Percentiles rank a stretch among this genome's conserved stretches.
Conservation (phyloP, 2,888 invertebrate species). For the Nebria brevicollis region DNA sequence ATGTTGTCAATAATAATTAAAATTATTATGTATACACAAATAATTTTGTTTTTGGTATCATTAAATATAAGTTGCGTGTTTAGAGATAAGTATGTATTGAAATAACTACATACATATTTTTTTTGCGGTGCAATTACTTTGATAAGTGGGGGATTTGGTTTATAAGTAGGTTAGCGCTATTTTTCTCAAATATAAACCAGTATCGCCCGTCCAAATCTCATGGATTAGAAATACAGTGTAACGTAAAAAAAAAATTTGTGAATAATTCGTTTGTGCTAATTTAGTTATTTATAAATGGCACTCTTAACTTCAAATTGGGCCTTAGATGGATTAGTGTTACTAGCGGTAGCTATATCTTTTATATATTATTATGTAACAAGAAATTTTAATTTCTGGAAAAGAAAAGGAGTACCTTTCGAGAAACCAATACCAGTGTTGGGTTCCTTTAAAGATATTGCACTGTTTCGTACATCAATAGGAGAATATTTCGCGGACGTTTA, state of each 20-base stretch:
- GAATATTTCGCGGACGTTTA: constrained; percentile 58
- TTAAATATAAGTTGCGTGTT: not conserved
- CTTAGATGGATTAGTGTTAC: constrained; percentile 43
- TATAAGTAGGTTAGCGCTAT: not conserved
- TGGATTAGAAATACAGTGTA: not conserved
- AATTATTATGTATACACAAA: not conserved
- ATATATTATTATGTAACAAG: constrained; percentile 57
- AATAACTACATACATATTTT: not conserved
- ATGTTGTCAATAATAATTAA: not conserved
- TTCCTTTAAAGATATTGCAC: constrained; percentile 59
- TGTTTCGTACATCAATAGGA: constrained; percentile 56
- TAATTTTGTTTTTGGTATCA: not conserved
- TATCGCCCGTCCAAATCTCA: not conserved
- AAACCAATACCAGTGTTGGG: constrained; percentile 61
- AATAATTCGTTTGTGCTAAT: constrained; percentile 2
- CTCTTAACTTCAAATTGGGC: constrained; percentile 46
- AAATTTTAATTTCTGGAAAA: constrained; percentile 62
- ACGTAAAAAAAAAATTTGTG: constrained; percentile 6
- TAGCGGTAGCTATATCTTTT: constrained; percentile 48
- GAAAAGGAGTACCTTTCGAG: constrained; percentile 58
- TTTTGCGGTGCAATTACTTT: not conserved
- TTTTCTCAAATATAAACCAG: not conserved
- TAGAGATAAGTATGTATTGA: not conserved
- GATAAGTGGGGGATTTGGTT: not conserved
- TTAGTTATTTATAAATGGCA: constrained; percentile 45